Evolutionary conservation across 2,113 vertebrate species (phyloP), one percentile per base, ranked within the genome.

Genomic region (Verasper variegatus): DNA sequence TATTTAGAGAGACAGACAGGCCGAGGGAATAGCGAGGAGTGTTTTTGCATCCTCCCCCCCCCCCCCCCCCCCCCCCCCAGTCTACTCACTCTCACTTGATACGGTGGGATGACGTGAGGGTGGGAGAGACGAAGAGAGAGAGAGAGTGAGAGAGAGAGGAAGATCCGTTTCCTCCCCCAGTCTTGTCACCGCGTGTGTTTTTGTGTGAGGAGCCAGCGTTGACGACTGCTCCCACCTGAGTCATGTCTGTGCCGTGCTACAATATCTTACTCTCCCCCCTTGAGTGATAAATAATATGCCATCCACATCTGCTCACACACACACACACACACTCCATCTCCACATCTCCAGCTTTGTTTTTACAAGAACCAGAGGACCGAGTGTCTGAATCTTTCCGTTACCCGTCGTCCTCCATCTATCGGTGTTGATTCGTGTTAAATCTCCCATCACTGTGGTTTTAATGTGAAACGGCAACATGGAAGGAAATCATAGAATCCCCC

Each of bases 271-370:
- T 77, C 67, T 37, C 26, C 60, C 60, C 65, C 17, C 59, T 55
- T 63, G 68, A 84, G 31, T 61, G 71, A 31, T 52, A 81, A 88
- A 83, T 81, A 76, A 78, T 63, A 74, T 5, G 54, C 70, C 75
- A 55, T 70, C 72, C 62, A 77, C 63, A 74, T 40, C 20, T 51
- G 45, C 47, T 31, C 51, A 74, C 12, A 40, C 40, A 27, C 4
- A 68, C 27, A 10, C 49, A 4, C 18, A 65, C 18, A 2, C 35
- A 10, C 35, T 9, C 10, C 35, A 37, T 37, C 35, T 31, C 31
- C 31, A 14, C 31, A 31, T 31, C 31, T 37, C 35, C 35, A 11
- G 62, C 47, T 68, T 80, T 63, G 15, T 61, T 49, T 61, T 35
- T 5, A 20, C 35, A 54, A 24, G 49, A 78, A 45, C 26, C 45